Evolutionary conservation across 2,113 vertebrate genomes (phyloP).

Genomic region (Actenoides hombroni): DNA sequence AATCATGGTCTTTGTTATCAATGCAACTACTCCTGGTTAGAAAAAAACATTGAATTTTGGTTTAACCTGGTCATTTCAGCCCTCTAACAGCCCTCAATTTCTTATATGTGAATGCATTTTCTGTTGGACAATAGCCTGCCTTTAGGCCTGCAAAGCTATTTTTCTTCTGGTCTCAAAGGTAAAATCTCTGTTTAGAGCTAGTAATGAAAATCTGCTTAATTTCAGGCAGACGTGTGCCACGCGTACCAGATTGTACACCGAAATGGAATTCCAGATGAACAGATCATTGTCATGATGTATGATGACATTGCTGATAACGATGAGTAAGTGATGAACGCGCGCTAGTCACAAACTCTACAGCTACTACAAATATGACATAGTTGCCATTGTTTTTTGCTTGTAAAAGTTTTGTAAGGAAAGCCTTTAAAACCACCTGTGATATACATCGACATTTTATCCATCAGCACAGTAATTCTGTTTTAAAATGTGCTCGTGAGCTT

Average conservation of each 20-base stretch:
- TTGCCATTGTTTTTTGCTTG: neutral
- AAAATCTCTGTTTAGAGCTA: neutral
- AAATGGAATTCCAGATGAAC: conserved; percentile 94
- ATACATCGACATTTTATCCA: rapidly evolving
- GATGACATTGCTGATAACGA: conserved; percentile 88
- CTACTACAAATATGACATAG: neutral
- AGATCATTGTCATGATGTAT: conserved; percentile 98
- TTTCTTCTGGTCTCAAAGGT: neutral
- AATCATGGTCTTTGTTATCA: neutral
- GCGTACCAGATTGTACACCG: conserved; percentile 94
- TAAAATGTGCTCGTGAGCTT: neutral
- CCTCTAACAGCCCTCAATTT: neutral
- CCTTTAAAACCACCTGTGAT: neutral
- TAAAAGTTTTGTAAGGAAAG: neutral
- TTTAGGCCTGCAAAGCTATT: neutral
- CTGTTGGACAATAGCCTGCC: neutral
- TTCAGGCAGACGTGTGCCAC: conserved; percentile 92
- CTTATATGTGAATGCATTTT: neutral
- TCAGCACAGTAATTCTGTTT: neutral
- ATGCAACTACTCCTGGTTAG: neutral
- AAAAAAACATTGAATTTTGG: neutral
- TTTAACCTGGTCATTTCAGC: neutral
- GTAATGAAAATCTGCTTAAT: neutral
- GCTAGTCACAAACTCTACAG: neutral
- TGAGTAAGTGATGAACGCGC: conserved; percentile 78